Conservation (phyloP, 2,888 invertebrate genomes). For the Arctia plantaginis region DNA sequence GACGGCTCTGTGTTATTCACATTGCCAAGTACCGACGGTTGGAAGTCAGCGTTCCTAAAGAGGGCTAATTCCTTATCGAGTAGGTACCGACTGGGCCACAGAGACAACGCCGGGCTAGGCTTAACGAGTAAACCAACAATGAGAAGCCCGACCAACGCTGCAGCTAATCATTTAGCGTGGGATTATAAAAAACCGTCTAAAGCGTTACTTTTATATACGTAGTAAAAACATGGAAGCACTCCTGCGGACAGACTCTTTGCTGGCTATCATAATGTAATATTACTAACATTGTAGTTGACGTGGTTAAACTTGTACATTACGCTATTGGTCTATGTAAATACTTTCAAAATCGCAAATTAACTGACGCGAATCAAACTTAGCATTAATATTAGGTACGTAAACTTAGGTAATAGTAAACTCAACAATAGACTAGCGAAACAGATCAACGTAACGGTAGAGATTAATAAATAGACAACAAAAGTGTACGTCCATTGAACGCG, state of each 20-base stretch:
- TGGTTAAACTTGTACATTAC: slow-evolving; percentile 6
- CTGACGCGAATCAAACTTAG: slow-evolving; percentile 49
- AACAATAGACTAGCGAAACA: slow-evolving; percentile 53
- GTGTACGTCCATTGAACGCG: slow-evolving; percentile 34
- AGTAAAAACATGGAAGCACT: slow-evolving; percentile 86
- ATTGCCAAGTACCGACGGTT: slow-evolving; percentile 47
- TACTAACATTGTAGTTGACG: slow-evolving; percentile 43
- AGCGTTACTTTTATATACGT: slow-evolving; percentile 76
- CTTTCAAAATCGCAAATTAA: slow-evolving; percentile 46
- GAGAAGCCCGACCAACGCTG: slow-evolving; percentile 66
- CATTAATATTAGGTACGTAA: slow-evolving; percentile 38
- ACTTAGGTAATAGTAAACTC: slow-evolving; percentile 54
- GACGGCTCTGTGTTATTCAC: slow-evolving; percentile 63
- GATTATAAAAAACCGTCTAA: slow-evolving; percentile 77
- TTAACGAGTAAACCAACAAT: slow-evolving; percentile 76
- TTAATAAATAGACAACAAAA: slow-evolving; percentile 47
- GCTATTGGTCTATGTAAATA: slow-evolving; percentile 18
- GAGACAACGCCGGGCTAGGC: slow-evolving; percentile 39
- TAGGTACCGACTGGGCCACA: slow-evolving; percentile 29
- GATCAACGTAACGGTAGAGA: slow-evolving; percentile 21
- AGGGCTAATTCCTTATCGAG: slow-evolving; percentile 44
- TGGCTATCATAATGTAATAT: slow-evolving; percentile 65
- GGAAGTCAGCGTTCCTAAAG: slow-evolving; percentile 37
- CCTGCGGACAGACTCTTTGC: slow-evolving; percentile 85
- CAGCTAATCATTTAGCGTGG: slow-evolving; percentile 64